A percentile compares a stretch with the other conserved stretches of the same genome.
phyloP scores from a whole-genome alignment of 2,888 invertebrate species.

The Idaea biselata region DNA sequence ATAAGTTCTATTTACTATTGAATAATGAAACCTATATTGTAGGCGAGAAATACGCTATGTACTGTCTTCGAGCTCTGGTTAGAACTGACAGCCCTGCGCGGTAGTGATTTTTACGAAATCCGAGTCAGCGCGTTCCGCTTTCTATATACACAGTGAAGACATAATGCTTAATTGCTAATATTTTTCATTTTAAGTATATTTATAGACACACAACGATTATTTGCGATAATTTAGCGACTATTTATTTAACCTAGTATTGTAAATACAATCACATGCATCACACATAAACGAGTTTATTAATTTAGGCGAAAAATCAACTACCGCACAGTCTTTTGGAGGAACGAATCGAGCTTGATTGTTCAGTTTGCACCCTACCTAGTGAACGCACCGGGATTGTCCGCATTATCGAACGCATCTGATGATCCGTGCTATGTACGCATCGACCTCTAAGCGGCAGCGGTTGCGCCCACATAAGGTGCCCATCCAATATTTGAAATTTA shows the following conservation, averaged over 20 bases:
- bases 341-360: slow-evolving; percentile 46
- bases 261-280: slow-evolving; percentile 30
- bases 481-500: slow-evolving; percentile 30
- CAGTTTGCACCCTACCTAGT: slow-evolving; percentile 28
- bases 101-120: slow-evolving; percentile 28
- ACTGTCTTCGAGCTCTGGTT: slow-evolving; percentile 51
- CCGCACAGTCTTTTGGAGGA: slow-evolving; percentile 41
- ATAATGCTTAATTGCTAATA: slow-evolving; percentile 28
- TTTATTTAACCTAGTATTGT: slow-evolving; percentile 26
- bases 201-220: slow-evolving; percentile 33
- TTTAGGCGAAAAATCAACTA: slow-evolving; percentile 31
- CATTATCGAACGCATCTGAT: not conserved
- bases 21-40: slow-evolving; percentile 69
- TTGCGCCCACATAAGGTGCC: slow-evolving; percentile 16
- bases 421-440: not conserved
- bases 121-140: slow-evolving; percentile 15
- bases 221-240: slow-evolving; percentile 31
- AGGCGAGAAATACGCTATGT: slow-evolving; percentile 55
- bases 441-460: not conserved
- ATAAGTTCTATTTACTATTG: slow-evolving; percentile 74
- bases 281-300: slow-evolving; percentile 26
- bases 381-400: slow-evolving; percentile 9
- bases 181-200: slow-evolving; percentile 21
- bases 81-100: slow-evolving; percentile 47
- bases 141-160: slow-evolving; percentile 28